Evolutionary conservation across 2,113 vertebrate species (phyloP).

Genomic region (Tragelaphus buxtoni): DNA sequence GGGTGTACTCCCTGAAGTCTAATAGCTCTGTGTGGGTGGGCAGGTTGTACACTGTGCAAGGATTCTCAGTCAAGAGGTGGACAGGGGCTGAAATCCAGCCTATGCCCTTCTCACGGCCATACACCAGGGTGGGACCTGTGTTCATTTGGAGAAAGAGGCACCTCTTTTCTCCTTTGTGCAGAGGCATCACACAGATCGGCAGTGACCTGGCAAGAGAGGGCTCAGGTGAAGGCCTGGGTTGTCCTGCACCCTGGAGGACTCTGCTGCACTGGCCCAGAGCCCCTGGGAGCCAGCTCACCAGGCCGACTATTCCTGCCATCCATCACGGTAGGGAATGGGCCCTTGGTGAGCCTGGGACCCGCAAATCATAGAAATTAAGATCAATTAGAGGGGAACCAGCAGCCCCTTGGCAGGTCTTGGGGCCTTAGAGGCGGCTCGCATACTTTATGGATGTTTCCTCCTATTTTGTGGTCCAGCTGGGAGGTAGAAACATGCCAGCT

Average conservation of each 20-base stretch:
- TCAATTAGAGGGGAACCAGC: conserved; percentile 19
- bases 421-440: neutral
- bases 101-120: neutral
- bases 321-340: neutral
- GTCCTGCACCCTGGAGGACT: neutral
- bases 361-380: conserved; percentile 62
- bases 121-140: neutral
- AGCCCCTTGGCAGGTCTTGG: neutral
- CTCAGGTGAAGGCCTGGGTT: neutral
- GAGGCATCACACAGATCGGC: neutral
- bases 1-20: neutral
- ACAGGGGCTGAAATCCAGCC: neutral
- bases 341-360: neutral
- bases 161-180: neutral
- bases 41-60: neutral
- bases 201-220: neutral
- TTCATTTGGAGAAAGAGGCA: neutral
- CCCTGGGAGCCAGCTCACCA: neutral
- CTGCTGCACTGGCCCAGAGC: neutral
- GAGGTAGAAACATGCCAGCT: conserved; percentile 27
- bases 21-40: neutral
- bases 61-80: too few species aligned
- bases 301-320: neutral
- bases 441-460: conserved; percentile 27
- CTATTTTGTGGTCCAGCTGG: conserved; percentile 45